Evolutionary conservation across 2,888 invertebrate species (phyloP).

Genomic region (Monopis laevigella): DNA sequence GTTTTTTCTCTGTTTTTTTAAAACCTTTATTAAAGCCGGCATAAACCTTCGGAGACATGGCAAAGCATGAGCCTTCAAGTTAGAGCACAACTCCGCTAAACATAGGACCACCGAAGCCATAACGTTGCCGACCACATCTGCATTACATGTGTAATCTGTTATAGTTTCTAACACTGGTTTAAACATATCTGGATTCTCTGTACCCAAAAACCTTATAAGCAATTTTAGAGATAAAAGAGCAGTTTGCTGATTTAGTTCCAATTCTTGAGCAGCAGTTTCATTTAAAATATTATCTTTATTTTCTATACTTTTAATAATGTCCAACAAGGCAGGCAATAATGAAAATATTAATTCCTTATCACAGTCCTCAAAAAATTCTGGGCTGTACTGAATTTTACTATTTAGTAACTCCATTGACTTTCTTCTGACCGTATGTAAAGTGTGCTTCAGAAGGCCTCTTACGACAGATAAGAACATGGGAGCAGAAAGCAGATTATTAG

Average conservation of each 20-base stretch:
- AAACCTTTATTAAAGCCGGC: conserved; percentile 74
- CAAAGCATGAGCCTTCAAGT: conserved; percentile 80
- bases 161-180: conserved; percentile 74
- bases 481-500: conserved; percentile 81
- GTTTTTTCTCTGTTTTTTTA: conserved; percentile 69
- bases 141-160: conserved; percentile 67
- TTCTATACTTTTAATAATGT: conserved; percentile 65
- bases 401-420: conserved; percentile 89
- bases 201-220: conserved; percentile 77
- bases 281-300: conserved; percentile 32
- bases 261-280: conserved; percentile 59
- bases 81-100: conserved; percentile 80
- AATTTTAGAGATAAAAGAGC: conserved; percentile 85
- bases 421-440: conserved; percentile 74
- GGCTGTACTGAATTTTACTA: conserved; percentile 77
- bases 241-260: conserved; percentile 80
- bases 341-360: conserved; percentile 59
- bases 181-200: conserved; percentile 74
- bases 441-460: conserved; percentile 76
- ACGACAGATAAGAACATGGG: conserved; percentile 83
- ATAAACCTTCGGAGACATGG: conserved; percentile 80
- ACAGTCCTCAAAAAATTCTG: conserved; percentile 67
- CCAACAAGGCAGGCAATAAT: conserved; percentile 69
- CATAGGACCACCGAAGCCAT: conserved; percentile 80
- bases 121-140: conserved; percentile 66